These are phyloP conservation scores for rat (Rattus norvegicus) DNA, from an alignment of 2,113 vertebrate genomes.

Conservation along the genomic window DNA sequence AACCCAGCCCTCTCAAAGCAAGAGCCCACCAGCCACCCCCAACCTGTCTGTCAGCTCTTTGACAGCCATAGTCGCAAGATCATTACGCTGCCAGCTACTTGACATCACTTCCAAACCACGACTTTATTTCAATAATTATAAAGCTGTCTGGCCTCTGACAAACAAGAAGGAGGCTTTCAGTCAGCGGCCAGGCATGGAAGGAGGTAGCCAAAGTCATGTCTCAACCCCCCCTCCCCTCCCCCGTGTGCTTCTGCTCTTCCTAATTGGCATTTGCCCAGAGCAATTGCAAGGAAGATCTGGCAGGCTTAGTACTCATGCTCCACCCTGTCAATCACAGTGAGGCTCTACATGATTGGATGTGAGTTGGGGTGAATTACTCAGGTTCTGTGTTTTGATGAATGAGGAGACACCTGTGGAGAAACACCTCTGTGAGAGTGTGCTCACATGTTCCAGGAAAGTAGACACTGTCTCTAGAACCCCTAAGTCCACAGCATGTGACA, in stretches of 20 bases:
- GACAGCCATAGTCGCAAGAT: constrained; percentile 54
- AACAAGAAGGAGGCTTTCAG: not conserved
- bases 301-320: not conserved
- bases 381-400: constrained; percentile 25
- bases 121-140: constrained; percentile 30
- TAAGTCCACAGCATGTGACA: rapidly evolving
- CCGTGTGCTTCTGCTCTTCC: not conserved
- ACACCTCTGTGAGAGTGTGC: rapidly evolving
- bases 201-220: rapidly evolving
- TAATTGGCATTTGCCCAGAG: constrained; percentile 38
- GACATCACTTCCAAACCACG: constrained; percentile 50
- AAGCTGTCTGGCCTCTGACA: constrained; percentile 55
- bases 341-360: not conserved
- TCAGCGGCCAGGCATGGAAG: rapidly evolving
- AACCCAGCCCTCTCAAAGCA: constrained; percentile 61
- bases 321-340: not conserved
- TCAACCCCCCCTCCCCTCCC: rapidly evolving
- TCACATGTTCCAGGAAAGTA: not conserved
- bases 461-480: rapidly evolving
- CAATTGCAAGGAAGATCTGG: not conserved
- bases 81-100: constrained; percentile 16
- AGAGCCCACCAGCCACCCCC: constrained; percentile 64
- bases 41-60: constrained; percentile 68
- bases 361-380: constrained; percentile 58
- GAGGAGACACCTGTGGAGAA: not conserved